Evolutionary conservation across 2,888 invertebrate species (phyloP).

Genomic region (Strigamia crassipes): DNA sequence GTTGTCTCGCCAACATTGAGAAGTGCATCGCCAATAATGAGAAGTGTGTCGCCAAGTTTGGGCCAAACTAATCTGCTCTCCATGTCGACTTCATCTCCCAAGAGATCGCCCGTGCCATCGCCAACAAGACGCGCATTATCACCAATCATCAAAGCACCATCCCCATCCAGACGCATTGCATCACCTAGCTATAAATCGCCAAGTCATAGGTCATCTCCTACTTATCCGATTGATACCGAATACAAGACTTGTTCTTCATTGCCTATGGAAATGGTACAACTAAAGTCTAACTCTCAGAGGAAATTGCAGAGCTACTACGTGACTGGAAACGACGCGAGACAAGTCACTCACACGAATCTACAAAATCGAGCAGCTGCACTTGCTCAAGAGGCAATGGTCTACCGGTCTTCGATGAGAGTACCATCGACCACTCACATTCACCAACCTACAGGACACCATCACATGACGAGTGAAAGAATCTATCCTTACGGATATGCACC

Average conservation of each 20-base stretch:
- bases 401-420: not conserved
- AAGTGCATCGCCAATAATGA: not conserved
- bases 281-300: not conserved
- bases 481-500: constrained; percentile 45
- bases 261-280: constrained; percentile 45
- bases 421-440: not conserved
- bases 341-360: not conserved
- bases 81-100: not conserved
- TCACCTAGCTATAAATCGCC: constrained; percentile 45
- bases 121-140: not conserved
- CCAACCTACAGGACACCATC: constrained; percentile 12
- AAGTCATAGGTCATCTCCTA: constrained; percentile 19
- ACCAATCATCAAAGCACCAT: constrained; percentile 52
- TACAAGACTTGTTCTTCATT: constrained; percentile 47
- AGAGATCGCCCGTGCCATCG: not conserved
- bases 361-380: not conserved
- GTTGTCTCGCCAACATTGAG: constrained; percentile 23
- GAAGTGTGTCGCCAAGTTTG: not conserved
- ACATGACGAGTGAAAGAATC: constrained; percentile 18
- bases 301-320: not conserved
- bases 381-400: constrained; percentile 11
- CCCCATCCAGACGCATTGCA: constrained; percentile 47
- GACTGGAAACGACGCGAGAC: not conserved
- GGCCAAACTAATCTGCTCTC: not conserved
- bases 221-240: constrained; percentile 45